These are phyloP conservation scores for Stichopus chloronotus DNA, from an alignment of 35 echinoderm and acorn worm genomes.

Conservation along the genomic window DNA sequence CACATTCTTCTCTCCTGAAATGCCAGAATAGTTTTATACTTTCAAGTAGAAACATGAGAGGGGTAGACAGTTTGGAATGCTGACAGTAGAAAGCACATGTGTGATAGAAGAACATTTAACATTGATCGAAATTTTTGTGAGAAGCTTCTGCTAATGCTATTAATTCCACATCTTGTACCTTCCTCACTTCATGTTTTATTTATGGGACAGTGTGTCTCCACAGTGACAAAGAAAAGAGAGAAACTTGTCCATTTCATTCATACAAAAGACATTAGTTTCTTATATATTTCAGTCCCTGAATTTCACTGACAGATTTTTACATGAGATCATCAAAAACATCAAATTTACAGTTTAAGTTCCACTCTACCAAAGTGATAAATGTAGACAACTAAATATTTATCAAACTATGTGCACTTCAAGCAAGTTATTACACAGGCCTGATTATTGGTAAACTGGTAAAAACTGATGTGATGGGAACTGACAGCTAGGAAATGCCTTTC, in stretches of 20 bases:
- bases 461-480: too few species aligned
- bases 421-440: too few species aligned
- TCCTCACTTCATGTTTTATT: constrained; percentile 39
- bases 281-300: background rate
- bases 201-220: constrained; percentile 44
- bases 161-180: background rate
- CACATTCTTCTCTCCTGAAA: too few species aligned
- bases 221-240: background rate
- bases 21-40: too few species aligned
- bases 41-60: too few species aligned
- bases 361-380: too few species aligned
- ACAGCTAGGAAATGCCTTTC: too few species aligned
- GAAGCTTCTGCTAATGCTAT: background rate
- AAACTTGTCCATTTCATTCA: background rate
- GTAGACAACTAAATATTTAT: too few species aligned
- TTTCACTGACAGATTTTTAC: background rate
- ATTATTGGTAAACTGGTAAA: too few species aligned
- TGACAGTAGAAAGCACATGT: too few species aligned
- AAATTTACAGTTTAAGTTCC: background rate
- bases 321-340: background rate
- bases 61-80: too few species aligned
- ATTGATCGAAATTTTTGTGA: background rate
- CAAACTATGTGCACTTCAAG: too few species aligned
- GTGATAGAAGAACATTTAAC: background rate
- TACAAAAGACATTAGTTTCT: background rate